Evolutionary conservation across 1,140 invertebrate species (phyloP), one percentile per base, ranked within the genome.

Genomic region (Ruditapes philippinarum): DNA sequence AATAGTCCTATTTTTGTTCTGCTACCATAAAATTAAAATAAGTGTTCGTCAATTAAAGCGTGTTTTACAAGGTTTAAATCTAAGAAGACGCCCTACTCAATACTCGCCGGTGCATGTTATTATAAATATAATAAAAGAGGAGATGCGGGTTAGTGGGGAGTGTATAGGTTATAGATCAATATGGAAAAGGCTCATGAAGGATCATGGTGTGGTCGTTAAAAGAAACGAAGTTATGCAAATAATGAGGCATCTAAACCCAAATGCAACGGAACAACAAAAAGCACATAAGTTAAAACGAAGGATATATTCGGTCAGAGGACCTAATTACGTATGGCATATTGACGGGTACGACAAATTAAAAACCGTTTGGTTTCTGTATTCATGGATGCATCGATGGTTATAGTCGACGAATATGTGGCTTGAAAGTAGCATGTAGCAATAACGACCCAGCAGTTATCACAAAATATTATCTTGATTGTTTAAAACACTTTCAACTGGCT

Each of bases 291-390:
- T 92, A 25, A 87, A 25, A 42, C 70, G 91, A 78, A 54, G 94
- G 25, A 40, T 36, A 33, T 94, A 94, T 89, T 54, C 65, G 73
- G 76, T 49, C 7, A 91, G 60, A 78, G 94, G 93, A 12, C 93
- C 93, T 57, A 93, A 95, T 79, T 91, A 70, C 89, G 3, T 92
- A 0, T 95, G 94, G 94, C 94, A 95, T 82, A 68, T 93, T 11
- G 94, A 95, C 91, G 90, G 88, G 0, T 94, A 94, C 87, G 95
- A 95, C 73, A 95, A 95, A 91, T 80, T 95, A 22, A 95, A 95
- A n/a, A 88, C 90, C 89, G 36, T 95, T 88, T 86, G 95, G 94
- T 11, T 89, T 95, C 38, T 91, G 90, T 28, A 93, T 95, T 31
- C 88, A 92, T 87, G 93, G 92, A n/a, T 93, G 91, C 38, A 92